Evolutionary conservation across 2,888 invertebrate species (phyloP).

Genomic region (Smittia sp.): DNA sequence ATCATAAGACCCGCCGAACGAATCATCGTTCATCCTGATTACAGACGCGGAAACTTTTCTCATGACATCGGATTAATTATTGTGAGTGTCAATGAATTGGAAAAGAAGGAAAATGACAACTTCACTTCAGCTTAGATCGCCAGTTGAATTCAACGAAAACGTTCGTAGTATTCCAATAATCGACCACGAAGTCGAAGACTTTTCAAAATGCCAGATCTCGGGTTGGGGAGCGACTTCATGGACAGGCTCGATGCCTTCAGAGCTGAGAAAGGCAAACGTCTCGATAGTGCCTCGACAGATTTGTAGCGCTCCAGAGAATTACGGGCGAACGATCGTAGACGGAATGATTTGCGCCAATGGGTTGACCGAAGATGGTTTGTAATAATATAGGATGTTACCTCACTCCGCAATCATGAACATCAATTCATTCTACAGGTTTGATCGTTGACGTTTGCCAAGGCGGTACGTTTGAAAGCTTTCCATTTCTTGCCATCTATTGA

Average conservation of each 20-base stretch:
- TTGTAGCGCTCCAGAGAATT: neutral
- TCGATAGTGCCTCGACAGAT: neutral
- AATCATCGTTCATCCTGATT: slow-evolving; percentile 29
- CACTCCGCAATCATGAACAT: no score
- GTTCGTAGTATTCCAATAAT: slow-evolving; percentile 14
- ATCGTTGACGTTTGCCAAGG: slow-evolving; percentile 36
- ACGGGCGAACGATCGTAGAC: neutral
- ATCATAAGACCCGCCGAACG: slow-evolving; percentile 9
- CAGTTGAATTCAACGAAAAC: slow-evolving; percentile 22
- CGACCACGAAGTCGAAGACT: neutral
- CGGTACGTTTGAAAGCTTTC: slow-evolving; percentile 9
- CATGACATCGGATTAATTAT: slow-evolving; percentile 33
- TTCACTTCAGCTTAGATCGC: slow-evolving; percentile 26
- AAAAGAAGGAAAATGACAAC: neutral
- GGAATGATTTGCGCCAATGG: slow-evolving; percentile 40
- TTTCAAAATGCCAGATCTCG: slow-evolving; percentile 7
- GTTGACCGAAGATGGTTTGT: neutral
- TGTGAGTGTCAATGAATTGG: slow-evolving; percentile 6
- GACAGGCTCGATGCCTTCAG: slow-evolving; percentile 23
- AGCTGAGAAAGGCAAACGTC: slow-evolving; percentile 29
- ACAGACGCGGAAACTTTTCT: slow-evolving; percentile 2
- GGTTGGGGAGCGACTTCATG: slow-evolving; percentile 27
- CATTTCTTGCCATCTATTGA: no score
- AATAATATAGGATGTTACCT: no score
- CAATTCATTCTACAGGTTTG: no score